Conservation (phyloP, 2,113 vertebrate species). For the Hypanus sabinus region DNA sequence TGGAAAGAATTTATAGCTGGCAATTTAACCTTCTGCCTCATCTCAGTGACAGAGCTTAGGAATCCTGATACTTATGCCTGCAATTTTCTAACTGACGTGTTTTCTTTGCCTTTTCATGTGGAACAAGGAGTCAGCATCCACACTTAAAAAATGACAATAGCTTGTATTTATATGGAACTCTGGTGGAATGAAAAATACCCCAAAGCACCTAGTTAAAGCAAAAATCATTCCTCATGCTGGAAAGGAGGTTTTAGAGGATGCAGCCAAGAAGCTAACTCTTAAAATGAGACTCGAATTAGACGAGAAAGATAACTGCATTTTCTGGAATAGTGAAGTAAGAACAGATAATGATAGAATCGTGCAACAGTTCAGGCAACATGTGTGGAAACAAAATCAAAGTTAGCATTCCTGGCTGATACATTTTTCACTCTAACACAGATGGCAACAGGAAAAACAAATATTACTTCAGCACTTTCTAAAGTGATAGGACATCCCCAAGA, state of each 20-base stretch:
- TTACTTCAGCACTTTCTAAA: not conserved
- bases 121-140: not conserved
- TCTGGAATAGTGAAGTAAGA: too few species aligned
- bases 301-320: not conserved
- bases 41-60: not conserved
- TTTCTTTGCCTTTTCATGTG: not conserved
- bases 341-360: too few species aligned
- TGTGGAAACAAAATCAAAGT: too few species aligned
- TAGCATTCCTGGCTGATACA: too few species aligned
- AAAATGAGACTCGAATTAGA: not conserved
- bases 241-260: not conserved
- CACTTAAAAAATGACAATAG: not conserved
- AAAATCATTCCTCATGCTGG: not conserved
- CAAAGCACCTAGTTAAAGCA: not conserved
- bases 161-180: not conserved
- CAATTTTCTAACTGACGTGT: not conserved
- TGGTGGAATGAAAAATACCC: not conserved
- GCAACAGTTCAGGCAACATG: too few species aligned
- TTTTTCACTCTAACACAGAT: not conserved
- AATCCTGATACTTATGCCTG: not conserved
- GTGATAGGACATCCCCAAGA: not conserved
- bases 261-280: not conserved
- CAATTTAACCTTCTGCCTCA: not conserved
- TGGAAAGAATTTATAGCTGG: not conserved
- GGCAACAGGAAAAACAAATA: not conserved